Evolutionary conservation across 2,797 vertebrate genomes (phyloP), one percentile per base, ranked within the genome.

Genomic region (Atherinosoma microstoma): DNA sequence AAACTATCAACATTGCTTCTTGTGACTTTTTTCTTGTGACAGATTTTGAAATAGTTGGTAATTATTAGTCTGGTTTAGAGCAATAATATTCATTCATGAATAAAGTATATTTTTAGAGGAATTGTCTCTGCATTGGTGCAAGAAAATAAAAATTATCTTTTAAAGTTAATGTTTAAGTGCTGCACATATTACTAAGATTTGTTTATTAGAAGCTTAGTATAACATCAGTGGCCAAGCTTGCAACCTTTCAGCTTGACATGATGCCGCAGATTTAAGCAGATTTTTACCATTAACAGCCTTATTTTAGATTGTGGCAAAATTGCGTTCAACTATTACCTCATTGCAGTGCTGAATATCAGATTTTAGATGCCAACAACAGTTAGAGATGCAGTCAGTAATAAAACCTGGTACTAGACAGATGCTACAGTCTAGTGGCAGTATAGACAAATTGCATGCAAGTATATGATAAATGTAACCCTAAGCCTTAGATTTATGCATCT

Each of bases 361-460:
- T n/a, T 2, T 8, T 6, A 47, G 20, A 47, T n/a, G 18, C 42
- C 6, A 38, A 38, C 11, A 12, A 11, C 36, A 2, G 15, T 16
- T 16, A 12, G 13, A 42, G 40, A 42, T 4, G 40, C 40, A 40
- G 13, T 9, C 40, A 45, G 47, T 29, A 54, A 53, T 4, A 11
- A 3, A 11, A 3, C 30, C 12, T 24, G 51, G 4, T 27, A 10
- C 38, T 15, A 58, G 67, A 51, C 4, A 73, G 42, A 64, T 73
- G 74, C 77, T 85, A 77, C 82, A 56, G 3, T 53, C 88, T 83
- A 76, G 79, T 85, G 84, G 85, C 27, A 22, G 27, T 2, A 30
- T 18, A 3, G 8, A 32, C 36, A 49, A 81, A 80, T 40, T 78
- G 58, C 73, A 82, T 36, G 29, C 0, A 30, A 20, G 7, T 9